Percentiles rank a stretch among this genome's conserved stretches.
phyloP scores from a whole-genome alignment of 1,140 invertebrate species.

The Lethrus apterus region DNA sequence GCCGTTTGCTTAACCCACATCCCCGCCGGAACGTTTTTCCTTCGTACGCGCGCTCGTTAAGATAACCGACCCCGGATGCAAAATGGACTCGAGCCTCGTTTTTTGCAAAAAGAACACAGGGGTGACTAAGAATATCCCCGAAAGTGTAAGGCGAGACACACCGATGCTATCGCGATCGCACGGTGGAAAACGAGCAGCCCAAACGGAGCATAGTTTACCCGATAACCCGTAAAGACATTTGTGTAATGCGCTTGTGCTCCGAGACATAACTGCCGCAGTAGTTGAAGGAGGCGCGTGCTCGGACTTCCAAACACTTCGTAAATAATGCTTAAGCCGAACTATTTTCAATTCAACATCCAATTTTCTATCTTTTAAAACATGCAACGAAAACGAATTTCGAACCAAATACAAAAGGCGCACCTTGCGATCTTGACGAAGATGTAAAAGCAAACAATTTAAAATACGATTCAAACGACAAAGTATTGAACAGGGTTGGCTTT shows the following conservation, averaged over 20 bases:
- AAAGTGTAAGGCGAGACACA: constrained; percentile 9
- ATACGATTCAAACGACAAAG: too few species aligned
- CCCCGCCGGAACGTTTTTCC: constrained; percentile 10
- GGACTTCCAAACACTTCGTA: too few species aligned
- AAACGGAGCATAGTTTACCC: constrained; percentile 14
- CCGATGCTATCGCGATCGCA: constrained; percentile 15
- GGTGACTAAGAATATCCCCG: constrained; percentile 11
- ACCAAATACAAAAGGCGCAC: too few species aligned
- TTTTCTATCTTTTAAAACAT: constrained; percentile 18
- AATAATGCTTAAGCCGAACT: constrained; percentile 9
- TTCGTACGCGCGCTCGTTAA: constrained; percentile 14
- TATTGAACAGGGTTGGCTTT: too few species aligned
- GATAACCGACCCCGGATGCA: constrained; percentile 20
- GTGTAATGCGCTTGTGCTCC: constrained; percentile 9
- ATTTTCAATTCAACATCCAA: constrained; percentile 20
- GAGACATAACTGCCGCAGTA: too few species aligned
- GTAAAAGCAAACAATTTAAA: too few species aligned
- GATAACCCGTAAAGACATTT: constrained; percentile 20
- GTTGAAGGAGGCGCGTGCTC: too few species aligned
- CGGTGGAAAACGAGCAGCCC: constrained; percentile 10
- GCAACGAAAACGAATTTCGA: too few species aligned
- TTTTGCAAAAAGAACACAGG: not conserved
- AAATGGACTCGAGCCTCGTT: constrained; percentile 17
- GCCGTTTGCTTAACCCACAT: constrained; percentile 10
- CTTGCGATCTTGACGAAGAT: too few species aligned